phyloP scores from a whole-genome alignment of 64 coral and sea anemone species.

The Platygyra sinensis region DNA sequence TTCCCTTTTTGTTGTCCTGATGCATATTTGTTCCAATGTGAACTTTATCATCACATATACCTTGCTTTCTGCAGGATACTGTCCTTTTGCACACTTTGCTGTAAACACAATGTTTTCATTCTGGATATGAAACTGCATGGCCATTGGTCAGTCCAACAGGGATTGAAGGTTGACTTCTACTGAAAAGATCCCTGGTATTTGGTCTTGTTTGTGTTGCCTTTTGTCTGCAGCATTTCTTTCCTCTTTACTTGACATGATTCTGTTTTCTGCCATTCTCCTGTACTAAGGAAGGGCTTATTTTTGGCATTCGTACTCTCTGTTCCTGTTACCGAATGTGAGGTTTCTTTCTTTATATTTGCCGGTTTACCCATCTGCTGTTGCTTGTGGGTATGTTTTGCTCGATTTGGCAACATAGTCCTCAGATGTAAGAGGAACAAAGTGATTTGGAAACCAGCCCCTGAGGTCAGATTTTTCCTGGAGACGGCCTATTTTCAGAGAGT shows the following conservation, averaged over 20 bases:
- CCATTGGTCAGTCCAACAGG: slow-evolving; percentile 51
- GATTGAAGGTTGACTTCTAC: background rate
- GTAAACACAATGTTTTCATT: slow-evolving; percentile 6
- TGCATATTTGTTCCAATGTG: slow-evolving; percentile 49
- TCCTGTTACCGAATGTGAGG: too few relatives aligned
- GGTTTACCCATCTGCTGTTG: slow-evolving; percentile 7
- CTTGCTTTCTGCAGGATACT: slow-evolving; percentile 57
- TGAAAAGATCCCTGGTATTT: slow-evolving; percentile 29
- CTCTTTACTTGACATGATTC: too few relatives aligned
- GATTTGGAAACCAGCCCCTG: background rate
- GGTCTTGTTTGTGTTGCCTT: background rate
- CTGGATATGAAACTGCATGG: slow-evolving; percentile 24
- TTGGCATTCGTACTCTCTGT: too few relatives aligned
- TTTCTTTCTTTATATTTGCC: background rate
- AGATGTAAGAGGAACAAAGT: background rate
- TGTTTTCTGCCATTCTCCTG: too few relatives aligned
- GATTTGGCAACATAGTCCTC: background rate
- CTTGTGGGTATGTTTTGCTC: slow-evolving; percentile 10
- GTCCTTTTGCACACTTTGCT: slow-evolving; percentile 47
- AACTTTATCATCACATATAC: slow-evolving; percentile 44
- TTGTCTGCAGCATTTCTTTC: background rate
- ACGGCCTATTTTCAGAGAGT: too few relatives aligned
- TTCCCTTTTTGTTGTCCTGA: background rate
- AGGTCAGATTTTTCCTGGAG: background rate
- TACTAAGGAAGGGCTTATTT: too few relatives aligned